Conservation (phyloP, 2,113 vertebrate species). For the Megaceryle torquata region DNA sequence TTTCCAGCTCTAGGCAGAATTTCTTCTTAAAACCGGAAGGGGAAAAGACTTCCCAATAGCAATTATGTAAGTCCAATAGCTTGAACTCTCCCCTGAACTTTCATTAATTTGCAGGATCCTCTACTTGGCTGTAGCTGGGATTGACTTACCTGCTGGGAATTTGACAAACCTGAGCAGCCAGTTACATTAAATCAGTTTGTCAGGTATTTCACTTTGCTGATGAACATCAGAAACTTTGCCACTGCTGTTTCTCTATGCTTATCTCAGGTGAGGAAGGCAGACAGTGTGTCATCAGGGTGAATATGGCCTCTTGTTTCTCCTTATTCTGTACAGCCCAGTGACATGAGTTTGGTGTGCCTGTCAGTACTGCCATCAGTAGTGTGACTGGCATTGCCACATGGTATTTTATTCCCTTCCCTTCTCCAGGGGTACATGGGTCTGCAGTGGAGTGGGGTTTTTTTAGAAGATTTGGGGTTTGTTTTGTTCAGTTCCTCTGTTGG, state of each 20-base stretch:
- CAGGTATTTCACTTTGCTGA: neutral
- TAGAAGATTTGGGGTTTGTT: neutral
- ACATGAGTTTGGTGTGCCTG: neutral
- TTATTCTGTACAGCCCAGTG: neutral
- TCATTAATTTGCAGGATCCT: neutral
- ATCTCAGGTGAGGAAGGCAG: neutral
- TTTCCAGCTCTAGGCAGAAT: neutral
- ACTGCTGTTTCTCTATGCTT: neutral
- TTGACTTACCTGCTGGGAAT: neutral
- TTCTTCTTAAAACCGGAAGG: neutral
- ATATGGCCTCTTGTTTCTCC: neutral
- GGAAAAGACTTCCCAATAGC: neutral
- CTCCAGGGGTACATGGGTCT: neutral
- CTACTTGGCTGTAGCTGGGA: neutral
- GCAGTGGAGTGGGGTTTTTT: neutral
- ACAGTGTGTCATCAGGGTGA: neutral
- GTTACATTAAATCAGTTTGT: neutral
- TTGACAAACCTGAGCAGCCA: neutral
- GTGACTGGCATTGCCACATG: accelerated
- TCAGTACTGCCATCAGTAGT: neutral
- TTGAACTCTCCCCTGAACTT: neutral
- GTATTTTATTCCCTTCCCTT: neutral
- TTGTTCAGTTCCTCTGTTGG: neutral
- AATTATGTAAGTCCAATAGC: neutral
- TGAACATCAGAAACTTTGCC: neutral